Base-by-base conservation (phyloP, 2,797 vertebrate species). In the Tokudaia muenninki region DNA sequence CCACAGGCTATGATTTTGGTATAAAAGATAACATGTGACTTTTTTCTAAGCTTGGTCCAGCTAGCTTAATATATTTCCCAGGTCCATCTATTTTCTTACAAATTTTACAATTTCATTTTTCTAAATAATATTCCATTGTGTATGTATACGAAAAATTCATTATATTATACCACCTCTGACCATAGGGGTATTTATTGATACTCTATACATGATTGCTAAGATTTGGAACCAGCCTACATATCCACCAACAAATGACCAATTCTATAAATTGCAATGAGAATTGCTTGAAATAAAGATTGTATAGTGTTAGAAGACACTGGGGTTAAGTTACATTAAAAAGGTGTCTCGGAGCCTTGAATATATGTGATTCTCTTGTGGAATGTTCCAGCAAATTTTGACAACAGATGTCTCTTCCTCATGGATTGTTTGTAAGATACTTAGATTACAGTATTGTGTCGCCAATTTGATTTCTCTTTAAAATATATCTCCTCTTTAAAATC, bases 341-440 rank as follows among this genome's bases (percentile, higher is more conserved):
- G 94, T 59, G 74, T n/a, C 61, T 77, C 77, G 83, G 84, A 94
- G 84, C 59, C 22, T 59, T 84, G 37, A 77, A 47, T 63, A 57
- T 84, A 50, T 65, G 26, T 67, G 34, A 63, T 93, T 92, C 17
- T 88, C 65, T 77, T 70, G 47, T 92, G 59, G 82, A 95, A 89
- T 94, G 86, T 52, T 47, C 17, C 55, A 95, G 50, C 50, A 94
- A 80, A 86, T 34, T 92, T 63, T 97, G 94, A 97, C 70, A 94
- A 72, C 4, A 24, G 90, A 94, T 87, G 78, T 79, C 82, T 86
- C 50, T 29, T 94, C 91, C 59, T 88, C 17, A 47, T 52, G 41
- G 70, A 94, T 72, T 95, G 77, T 84, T 86, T 90, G 65, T 82
- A 70, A 93, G 59, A 93, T 91, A 59, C 77, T 74, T 86, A 78